Evolutionary conservation across 1,140 invertebrate species (phyloP).

Genomic region (Thaumatotibia leucotreta): DNA sequence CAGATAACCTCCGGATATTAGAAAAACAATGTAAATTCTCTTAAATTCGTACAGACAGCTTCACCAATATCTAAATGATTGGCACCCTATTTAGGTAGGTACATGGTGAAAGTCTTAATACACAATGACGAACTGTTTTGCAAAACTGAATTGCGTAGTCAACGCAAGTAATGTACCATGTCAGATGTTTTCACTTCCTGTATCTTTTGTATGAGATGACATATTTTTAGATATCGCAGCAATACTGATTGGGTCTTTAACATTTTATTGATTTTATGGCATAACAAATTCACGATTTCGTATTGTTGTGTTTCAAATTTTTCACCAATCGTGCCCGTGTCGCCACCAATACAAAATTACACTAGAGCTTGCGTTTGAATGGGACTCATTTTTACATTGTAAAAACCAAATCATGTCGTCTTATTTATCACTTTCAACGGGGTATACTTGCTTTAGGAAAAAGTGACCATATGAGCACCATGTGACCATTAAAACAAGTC

Average conservation of each 20-base stretch:
- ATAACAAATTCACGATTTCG: background rate
- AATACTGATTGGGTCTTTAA: background rate
- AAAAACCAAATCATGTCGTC: too few species aligned
- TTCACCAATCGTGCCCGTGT: too few species aligned
- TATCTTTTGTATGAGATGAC: background rate
- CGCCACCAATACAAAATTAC: too few species aligned
- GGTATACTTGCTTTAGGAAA: too few species aligned
- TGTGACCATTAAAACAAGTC: background rate
- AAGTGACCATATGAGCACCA: background rate
- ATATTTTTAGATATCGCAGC: background rate
- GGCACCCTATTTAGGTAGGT: background rate
- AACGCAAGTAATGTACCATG: background rate
- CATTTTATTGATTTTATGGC: background rate
- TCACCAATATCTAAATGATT: too few species aligned
- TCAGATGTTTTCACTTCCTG: conserved; percentile 3
- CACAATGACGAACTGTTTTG: background rate
- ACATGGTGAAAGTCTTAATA: background rate
- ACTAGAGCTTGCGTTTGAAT: too few species aligned
- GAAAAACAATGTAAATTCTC: too few species aligned
- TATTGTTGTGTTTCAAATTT: too few species aligned
- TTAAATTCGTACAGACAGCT: too few species aligned
- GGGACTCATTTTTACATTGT: too few species aligned
- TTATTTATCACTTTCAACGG: background rate
- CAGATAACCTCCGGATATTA: too few species aligned
- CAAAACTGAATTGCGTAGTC: background rate